Evolutionary conservation across 2,888 invertebrate species (phyloP).

Genomic region (Piscicola geometra): DNA sequence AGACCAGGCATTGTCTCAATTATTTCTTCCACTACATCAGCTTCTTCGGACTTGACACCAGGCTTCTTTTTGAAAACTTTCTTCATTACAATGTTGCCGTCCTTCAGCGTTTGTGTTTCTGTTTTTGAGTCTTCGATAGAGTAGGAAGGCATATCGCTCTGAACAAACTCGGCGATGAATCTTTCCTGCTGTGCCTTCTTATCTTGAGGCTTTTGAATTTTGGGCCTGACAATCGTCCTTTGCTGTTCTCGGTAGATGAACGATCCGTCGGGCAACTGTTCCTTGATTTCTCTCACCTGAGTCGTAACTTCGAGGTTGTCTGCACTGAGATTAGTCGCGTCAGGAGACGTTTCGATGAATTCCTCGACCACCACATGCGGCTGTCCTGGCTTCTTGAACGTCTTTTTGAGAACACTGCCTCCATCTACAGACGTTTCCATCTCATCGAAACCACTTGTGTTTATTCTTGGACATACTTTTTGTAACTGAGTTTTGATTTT

Average conservation of each 20-base stretch:
- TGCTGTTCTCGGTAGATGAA: background rate
- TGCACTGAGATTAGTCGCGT: background rate
- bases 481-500: no score
- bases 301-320: conserved; percentile 3
- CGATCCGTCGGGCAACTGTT: conserved; percentile 4
- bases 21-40: conserved; percentile 22
- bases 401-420: no score
- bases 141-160: conserved; percentile 14
- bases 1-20: conserved; percentile 9
- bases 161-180: conserved; percentile 8
- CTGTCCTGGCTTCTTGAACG: no score
- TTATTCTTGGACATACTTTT: no score
- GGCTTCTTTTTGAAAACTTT: conserved; percentile 7
- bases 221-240: background rate
- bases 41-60: background rate
- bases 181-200: conserved; percentile 14
- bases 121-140: background rate
- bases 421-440: no score
- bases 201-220: background rate
- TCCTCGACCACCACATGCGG: no score
- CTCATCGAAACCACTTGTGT: no score
- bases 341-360: background rate
- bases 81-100: conserved; percentile 11
- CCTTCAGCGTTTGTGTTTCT: background rate
- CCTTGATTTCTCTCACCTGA: background rate